Evolutionary conservation across 2,113 vertebrate genomes (phyloP).

Genomic region (Leptobrachium ailaonicum): DNA sequence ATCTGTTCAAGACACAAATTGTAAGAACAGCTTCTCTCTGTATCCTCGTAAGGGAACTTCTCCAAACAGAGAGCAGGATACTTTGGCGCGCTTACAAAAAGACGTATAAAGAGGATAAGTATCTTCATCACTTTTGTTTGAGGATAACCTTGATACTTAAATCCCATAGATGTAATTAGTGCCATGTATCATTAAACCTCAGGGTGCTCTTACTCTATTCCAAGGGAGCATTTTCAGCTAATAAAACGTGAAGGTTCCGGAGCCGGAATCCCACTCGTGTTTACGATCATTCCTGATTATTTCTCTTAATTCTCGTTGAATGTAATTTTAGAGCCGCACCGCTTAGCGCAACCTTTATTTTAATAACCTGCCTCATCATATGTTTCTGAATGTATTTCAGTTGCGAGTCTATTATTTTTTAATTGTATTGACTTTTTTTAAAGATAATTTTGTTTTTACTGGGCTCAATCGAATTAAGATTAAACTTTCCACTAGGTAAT

Average conservation of each 20-base stretch:
- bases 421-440: neutral
- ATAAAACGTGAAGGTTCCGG: neutral
- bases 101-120: neutral
- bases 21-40: too few species aligned
- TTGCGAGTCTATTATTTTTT: neutral
- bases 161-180: constrained; percentile 11
- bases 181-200: constrained; percentile 2
- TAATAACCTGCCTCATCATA: neutral
- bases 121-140: neutral
- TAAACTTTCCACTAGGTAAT: neutral
- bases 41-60: too few species aligned
- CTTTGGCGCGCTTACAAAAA: too few species aligned
- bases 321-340: too few species aligned
- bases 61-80: too few species aligned
- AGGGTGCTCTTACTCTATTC: constrained; percentile 12
- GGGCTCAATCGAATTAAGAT: neutral
- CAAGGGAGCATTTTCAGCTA: neutral
- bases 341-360: neutral
- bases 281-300: constrained; percentile 22
- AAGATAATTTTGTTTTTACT: neutral
- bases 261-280: neutral
- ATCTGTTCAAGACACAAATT: too few species aligned
- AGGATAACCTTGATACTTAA: neutral
- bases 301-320: neutral
- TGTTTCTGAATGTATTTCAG: neutral